Conservation (phyloP, 2,113 vertebrate genomes). For the Sterna hirundo region DNA sequence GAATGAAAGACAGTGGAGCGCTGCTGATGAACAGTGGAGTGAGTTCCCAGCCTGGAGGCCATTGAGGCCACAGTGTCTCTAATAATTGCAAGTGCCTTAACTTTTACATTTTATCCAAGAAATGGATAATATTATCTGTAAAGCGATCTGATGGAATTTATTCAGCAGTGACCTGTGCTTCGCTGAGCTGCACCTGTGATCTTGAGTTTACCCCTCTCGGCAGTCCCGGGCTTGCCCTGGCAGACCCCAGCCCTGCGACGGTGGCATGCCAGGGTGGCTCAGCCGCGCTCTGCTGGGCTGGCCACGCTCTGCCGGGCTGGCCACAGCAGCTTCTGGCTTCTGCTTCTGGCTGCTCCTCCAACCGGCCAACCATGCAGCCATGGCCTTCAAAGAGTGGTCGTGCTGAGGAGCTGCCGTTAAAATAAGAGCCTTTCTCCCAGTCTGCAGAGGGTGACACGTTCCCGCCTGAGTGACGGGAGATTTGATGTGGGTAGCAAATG, state of each 20-base stretch:
- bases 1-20: not conserved
- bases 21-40: not conserved
- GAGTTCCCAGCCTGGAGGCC: not conserved
- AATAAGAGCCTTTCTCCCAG: not conserved
- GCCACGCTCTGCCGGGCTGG: not conserved
- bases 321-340: not conserved
- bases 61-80: not conserved
- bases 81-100: not conserved
- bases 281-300: not conserved
- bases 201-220: not conserved
- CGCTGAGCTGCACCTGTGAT: not conserved
- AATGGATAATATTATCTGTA: not conserved
- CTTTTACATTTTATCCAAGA: not conserved
- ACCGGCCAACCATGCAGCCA: accelerated
- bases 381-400: accelerated
- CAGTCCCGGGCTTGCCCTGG: not conserved
- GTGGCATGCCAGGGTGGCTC: too few relatives aligned
- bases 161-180: not conserved
- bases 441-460: accelerated
- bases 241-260: not conserved
- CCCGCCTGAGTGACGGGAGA: not conserved
- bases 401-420: not conserved
- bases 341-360: not conserved
- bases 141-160: not conserved
- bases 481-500: not conserved